These are phyloP conservation scores for Apodemia hepburni DNA, from an alignment of 2,888 invertebrate species.

Conservation along the genomic window DNA sequence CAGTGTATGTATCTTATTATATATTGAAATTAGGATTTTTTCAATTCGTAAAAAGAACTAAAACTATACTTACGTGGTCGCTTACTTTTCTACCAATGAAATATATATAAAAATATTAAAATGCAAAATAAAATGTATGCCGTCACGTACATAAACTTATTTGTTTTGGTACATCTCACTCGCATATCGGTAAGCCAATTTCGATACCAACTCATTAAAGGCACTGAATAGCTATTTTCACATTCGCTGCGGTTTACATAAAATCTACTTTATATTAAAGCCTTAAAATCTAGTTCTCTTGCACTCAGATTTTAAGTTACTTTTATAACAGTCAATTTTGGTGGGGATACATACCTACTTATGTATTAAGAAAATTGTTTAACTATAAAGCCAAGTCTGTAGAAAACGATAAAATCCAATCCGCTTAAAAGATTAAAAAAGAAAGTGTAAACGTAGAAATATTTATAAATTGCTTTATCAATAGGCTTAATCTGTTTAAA, in stretches of 20 bases:
- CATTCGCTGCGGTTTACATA: constrained; percentile 16
- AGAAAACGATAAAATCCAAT: background rate
- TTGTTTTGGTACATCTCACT: background rate
- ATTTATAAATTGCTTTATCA: too few species aligned
- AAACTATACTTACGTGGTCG: background rate
- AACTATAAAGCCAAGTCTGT: background rate
- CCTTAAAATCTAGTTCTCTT: constrained; percentile 45
- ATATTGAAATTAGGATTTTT: background rate
- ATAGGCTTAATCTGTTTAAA: too few species aligned
- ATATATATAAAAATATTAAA: constrained; percentile 10
- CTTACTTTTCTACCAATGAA: constrained; percentile 1
- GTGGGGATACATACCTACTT: constrained; percentile 2
- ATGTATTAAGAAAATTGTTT: background rate
- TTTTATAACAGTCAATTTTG: constrained; percentile 21
- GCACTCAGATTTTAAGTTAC: constrained; percentile 33
- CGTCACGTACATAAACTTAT: background rate
- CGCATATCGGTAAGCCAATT: constrained; percentile 5
- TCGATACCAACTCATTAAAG: constrained; percentile 15
- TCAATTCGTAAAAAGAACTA: background rate
- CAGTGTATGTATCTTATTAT: background rate
- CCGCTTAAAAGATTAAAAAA: too few species aligned
- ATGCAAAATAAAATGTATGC: constrained; percentile 3
- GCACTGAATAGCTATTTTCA: constrained; percentile 17
- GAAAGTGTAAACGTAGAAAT: too few species aligned
- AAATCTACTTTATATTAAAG: constrained; percentile 15